These are phyloP conservation scores for Cephus pulcher DNA, from an alignment of 2,888 invertebrate species.

Conservation along the genomic window DNA sequence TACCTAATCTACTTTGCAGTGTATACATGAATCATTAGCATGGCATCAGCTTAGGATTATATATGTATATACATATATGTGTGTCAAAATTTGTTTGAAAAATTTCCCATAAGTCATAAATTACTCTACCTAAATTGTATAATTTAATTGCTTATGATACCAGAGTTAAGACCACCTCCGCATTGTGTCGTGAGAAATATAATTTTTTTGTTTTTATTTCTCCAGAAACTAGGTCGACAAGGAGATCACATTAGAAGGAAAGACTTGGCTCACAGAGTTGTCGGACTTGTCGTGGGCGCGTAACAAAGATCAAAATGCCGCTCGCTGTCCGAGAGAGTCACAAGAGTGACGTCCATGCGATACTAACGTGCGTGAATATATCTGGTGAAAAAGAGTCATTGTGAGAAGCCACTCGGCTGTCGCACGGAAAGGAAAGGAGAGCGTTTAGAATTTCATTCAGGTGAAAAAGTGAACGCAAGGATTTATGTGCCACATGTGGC, in stretches of 20 bases:
- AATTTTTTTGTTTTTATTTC: background rate
- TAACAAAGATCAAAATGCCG: slow-evolving; percentile 33
- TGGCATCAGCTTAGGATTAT: too few species aligned
- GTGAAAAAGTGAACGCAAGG: background rate
- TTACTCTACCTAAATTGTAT: background rate
- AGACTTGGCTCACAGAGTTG: background rate
- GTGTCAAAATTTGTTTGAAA: background rate
- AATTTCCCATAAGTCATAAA: background rate
- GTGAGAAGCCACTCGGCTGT: slow-evolving; percentile 32
- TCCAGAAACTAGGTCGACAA: background rate
- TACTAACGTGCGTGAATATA: slow-evolving; percentile 36
- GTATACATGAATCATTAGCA: background rate
- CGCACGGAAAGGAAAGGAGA: slow-evolving; percentile 28
- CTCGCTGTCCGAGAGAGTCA: background rate
- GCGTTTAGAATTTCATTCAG: slow-evolving; percentile 33
- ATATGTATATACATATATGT: too few species aligned
- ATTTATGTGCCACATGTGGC: background rate
- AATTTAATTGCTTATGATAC: background rate
- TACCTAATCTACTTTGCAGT: background rate
- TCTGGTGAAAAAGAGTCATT: slow-evolving; percentile 29
- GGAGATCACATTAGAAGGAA: background rate
- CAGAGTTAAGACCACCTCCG: background rate
- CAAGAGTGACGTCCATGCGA: slow-evolving; percentile 10
- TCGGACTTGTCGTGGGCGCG: slow-evolving; percentile 24
- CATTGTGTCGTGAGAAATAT: background rate